These are phyloP conservation scores for Ophthalmolycus amberensis DNA, from an alignment of 2,113 vertebrate genomes.

Conservation along the genomic window DNA sequence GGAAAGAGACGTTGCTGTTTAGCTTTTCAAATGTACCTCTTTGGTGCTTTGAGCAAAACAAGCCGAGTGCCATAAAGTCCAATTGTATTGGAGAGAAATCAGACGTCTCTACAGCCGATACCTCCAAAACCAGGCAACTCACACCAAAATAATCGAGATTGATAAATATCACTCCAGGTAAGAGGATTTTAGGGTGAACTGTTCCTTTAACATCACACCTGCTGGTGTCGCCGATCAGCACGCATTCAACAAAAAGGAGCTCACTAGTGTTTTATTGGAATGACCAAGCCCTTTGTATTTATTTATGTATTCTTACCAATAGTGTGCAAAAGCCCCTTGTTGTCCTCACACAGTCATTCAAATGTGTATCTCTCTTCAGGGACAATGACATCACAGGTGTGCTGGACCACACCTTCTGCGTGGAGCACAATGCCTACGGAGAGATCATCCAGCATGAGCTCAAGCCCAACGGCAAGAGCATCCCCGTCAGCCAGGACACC, in stretches of 20 bases:
- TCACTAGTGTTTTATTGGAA: background rate
- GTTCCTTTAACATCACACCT: background rate
- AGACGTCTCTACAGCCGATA: too few species aligned
- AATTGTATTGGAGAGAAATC: too few species aligned
- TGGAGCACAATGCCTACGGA: constrained; percentile 97
- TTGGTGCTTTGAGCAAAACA: too few species aligned
- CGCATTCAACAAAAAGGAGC: background rate
- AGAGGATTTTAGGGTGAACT: too few species aligned
- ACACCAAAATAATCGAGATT: too few species aligned
- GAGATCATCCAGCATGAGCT: constrained; percentile 99
- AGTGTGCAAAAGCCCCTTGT: background rate
- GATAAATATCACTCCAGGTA: too few species aligned
- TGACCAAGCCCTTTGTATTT: background rate
- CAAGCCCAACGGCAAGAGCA: constrained; percentile 98
- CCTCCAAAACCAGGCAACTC: too few species aligned
- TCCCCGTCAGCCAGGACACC: constrained; percentile 94
- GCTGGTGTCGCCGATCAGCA: background rate
- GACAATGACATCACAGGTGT: constrained; percentile 99
- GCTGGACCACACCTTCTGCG: constrained; percentile 98
- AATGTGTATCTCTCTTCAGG: constrained; percentile 73
- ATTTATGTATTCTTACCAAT: background rate
- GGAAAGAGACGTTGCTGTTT: too few species aligned
- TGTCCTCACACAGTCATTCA: background rate
- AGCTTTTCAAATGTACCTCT: too few species aligned
- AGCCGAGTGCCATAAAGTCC: too few species aligned